Evolutionary conservation across 2,888 invertebrate species (phyloP), one percentile per base, ranked within the genome.

Genomic region (Nemapogon koenigi): DNA sequence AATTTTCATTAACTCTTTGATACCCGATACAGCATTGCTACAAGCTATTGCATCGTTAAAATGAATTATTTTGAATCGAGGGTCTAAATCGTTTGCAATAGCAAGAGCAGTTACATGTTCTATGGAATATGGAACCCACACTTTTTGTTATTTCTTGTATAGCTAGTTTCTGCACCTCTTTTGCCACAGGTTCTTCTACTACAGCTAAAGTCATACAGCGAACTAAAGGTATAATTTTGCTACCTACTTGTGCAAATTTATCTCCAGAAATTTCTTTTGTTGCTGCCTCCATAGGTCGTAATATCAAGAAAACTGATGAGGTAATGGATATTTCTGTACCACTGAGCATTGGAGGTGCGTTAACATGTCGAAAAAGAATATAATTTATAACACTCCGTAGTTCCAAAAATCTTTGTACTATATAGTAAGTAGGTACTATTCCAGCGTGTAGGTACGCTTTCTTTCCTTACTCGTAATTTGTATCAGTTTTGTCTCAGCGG

Each of bases 241-340:
- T 47, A n/a, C n/a, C n/a, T n/a, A 11, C 44, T 41, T 7, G 47
- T 46, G 28, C 42, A 37, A 32, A 46, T 18, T 42, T 41, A 19
- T 50, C 43, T 8, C 35, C 43, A 40, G 40, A 50, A 7, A 48
- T 28, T 43, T 50, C 45, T 10, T 37, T 41, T 31, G 47, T 50
- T 7, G 45, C 38, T 28, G 35, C 28, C 42, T 50, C 44, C 8
- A 50, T 31, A 29, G 46, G 44, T 16, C 39, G 39, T 17, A 51
- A 33, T 16, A 48, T 32, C 14, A 42, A 28, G 8, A 45, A 19
- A 32, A 49, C 28, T 15, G 44, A 43, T 28, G 37, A 29, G 13
- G 44, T 35, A 3, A 45, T 42, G 39, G 41, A 36, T 22, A 50
- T 19, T 42, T 50, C 47, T 13, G 33, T 25, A 25, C 40, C 42